These are phyloP conservation scores for Pantherophis guttatus DNA, from an alignment of 2,113 vertebrate genomes.

Conservation along the genomic window DNA sequence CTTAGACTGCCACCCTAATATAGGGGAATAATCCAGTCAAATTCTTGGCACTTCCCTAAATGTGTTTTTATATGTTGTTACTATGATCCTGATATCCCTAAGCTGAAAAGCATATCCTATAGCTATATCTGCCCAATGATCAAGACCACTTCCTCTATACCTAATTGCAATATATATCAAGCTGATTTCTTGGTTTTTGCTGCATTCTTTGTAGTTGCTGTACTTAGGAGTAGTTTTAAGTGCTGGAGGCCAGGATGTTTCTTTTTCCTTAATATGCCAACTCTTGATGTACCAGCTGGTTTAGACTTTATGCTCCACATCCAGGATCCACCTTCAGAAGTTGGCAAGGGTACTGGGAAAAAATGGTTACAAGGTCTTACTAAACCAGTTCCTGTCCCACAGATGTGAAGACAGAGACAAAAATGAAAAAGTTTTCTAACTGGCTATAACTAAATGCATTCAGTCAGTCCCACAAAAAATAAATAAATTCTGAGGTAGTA, in stretches of 20 bases:
- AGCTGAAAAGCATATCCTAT: neutral
- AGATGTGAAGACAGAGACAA: neutral
- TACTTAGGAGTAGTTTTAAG: neutral
- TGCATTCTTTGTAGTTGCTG: neutral
- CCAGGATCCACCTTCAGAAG: neutral
- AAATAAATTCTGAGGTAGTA: neutral
- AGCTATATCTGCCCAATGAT: neutral
- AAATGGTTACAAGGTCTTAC: neutral
- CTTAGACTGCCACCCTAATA: neutral
- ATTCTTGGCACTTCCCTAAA: neutral
- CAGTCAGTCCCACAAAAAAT: neutral
- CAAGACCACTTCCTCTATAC: neutral
- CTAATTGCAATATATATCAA: neutral
- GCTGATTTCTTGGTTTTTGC: neutral
- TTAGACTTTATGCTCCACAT: neutral
- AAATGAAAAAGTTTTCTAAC: neutral
- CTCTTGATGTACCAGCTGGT: neutral
- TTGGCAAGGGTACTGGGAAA: neutral
- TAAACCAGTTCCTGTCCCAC: neutral
- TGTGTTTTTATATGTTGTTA: neutral
- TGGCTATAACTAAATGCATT: neutral
- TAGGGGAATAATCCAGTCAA: neutral
- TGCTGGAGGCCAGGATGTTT: neutral
- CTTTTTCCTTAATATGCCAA: neutral
- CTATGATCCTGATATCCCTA: neutral